A percentile compares a stretch with the other conserved stretches of the same genome.
phyloP scores from a whole-genome alignment of 2,113 vertebrate genomes.

The Hoplias malabaricus region DNA sequence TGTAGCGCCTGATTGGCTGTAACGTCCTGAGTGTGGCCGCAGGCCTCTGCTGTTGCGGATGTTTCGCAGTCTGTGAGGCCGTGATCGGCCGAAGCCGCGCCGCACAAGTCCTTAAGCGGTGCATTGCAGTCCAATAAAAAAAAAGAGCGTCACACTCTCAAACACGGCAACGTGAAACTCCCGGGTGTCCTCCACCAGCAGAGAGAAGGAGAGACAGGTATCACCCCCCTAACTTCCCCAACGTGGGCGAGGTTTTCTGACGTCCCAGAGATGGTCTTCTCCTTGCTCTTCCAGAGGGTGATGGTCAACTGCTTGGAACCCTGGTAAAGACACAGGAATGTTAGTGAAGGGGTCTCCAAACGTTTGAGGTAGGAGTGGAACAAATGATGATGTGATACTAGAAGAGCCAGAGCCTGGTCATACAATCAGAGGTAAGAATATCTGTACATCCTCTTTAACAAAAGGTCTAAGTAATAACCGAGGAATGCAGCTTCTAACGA shows the following conservation, averaged over 20 bases:
- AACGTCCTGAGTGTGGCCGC: constrained; percentile 86
- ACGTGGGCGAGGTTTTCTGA: background rate
- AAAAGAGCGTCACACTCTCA: constrained; percentile 40
- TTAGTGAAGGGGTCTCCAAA: background rate
- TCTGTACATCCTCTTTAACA: too few species aligned
- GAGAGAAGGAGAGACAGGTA: constrained; percentile 21
- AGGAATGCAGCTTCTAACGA: too few species aligned
- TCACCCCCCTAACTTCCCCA: constrained; percentile 17
- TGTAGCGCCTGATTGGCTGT: constrained; percentile 85
- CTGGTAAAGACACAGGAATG: background rate
- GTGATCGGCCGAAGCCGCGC: constrained; percentile 83
- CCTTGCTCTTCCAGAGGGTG: background rate
- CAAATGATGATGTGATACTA: too few species aligned
- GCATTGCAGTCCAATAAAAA: constrained; percentile 81
- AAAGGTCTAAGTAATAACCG: too few species aligned
- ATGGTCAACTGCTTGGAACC: background rate
- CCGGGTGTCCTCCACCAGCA: constrained; percentile 27
- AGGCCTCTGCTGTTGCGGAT: constrained; percentile 62
- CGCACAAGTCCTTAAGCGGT: constrained; percentile 99
- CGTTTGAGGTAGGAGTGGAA: background rate
- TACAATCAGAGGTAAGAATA: too few species aligned
- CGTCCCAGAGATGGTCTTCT: background rate
- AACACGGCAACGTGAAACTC: constrained; percentile 5
- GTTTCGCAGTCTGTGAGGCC: constrained; percentile 56
- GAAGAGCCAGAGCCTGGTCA: too few species aligned